Evolutionary conservation across 2,797 vertebrate species (phyloP).

Genomic region (Coregonus suidteri): DNA sequence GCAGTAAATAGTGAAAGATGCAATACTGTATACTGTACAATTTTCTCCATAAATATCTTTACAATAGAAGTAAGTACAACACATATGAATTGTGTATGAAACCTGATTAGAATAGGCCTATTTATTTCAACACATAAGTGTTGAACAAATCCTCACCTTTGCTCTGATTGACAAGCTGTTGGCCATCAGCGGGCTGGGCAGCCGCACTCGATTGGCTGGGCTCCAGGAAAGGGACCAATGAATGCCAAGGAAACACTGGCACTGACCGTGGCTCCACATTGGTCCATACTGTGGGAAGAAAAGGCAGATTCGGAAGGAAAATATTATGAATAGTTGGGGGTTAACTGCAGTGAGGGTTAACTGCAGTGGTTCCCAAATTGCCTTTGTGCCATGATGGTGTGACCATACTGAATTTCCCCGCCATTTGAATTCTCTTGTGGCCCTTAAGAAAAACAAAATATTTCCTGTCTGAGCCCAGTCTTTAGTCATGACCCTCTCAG

Average conservation of each 20-base stretch:
- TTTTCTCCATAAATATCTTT: neutral
- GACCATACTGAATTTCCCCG: neutral
- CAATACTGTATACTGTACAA: neutral
- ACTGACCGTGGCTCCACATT: conserved; percentile 95
- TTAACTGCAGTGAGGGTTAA: neutral
- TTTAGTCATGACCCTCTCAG: neutral
- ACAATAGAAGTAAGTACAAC: neutral
- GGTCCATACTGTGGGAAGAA: conserved; percentile 85
- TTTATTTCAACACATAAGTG: neutral
- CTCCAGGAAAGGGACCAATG: conserved; percentile 91
- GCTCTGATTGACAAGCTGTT: conserved; percentile 86
- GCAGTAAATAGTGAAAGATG: neutral
- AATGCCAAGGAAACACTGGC: conserved; percentile 95
- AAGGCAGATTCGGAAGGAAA: neutral
- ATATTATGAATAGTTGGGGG: neutral
- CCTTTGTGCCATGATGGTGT: neutral
- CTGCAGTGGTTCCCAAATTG: neutral
- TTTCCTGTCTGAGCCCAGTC: neutral
- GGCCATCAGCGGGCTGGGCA: conserved; percentile 84
- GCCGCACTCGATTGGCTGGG: conserved; percentile 87
- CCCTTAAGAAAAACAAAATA: conserved; percentile 1
- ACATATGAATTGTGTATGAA: neutral
- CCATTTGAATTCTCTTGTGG: neutral
- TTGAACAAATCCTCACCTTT: conserved; percentile 77
- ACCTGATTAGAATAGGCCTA: neutral